Evolutionary conservation across 2,797 vertebrate species (phyloP), one percentile per base, ranked within the genome.

Genomic region (Sebastes iracundus): DNA sequence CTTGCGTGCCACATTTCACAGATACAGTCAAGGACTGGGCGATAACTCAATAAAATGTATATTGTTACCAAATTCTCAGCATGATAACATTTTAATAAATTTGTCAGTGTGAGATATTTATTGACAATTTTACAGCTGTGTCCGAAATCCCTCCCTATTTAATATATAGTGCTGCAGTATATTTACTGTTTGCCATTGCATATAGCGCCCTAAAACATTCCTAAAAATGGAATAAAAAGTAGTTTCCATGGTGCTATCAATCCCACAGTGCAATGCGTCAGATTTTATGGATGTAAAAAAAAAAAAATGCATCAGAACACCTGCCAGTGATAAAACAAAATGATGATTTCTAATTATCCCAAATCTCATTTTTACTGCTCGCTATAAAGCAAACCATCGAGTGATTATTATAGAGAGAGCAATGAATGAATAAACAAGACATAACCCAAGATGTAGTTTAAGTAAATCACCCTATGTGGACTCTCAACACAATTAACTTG

Each of bases 361-460:
- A 61, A 60, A 38, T 75, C 8, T 20, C 0, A 25, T n/a, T 63
- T 30, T 30, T 20, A 32, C 22, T 60, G 28, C 58, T 61, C 35
- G 30, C 33, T 42, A 25, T 25, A 55, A 60, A 18, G n/a, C 52
- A 14, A 63, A 61, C 20, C 33, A n/a, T 9, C 8, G 60, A 30
- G 38, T 59, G 25, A 49, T n/a, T 63, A 27, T 78, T 67, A 33
- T 28, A 62, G 11, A 60, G 13, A 75, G 53, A 80, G 33, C 20
- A 65, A 25, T 33, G 20, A 63, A 42, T 55, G 32, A 58, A 67
- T 33, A 10, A 61, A 77, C 2, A 3, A 20, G 2, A 79, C 60
- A 63, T 64, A 73, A 53, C 25, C 64, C 35, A 73, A 13, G 38
- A 71, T 70, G 23, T 16, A 35, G 53, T 72, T 78, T 8, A 75